Evolutionary conservation across 2,888 invertebrate species (phyloP), one percentile per base, ranked within the genome.

Genomic region (Argynnis bischoffii): DNA sequence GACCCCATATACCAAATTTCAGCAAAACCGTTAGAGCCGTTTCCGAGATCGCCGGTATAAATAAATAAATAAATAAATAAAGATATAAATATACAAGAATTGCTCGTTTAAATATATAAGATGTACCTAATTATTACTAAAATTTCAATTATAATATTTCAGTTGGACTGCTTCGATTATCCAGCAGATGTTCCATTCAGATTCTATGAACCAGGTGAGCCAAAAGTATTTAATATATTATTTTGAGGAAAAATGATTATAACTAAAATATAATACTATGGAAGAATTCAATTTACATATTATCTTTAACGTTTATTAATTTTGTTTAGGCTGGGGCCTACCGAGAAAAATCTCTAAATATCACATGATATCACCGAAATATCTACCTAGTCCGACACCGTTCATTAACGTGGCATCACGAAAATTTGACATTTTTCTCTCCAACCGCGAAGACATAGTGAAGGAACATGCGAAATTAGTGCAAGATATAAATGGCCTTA

Each of bases 381-480:
- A 72, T 53, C 60, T 71, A 8, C 31, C 72, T 8, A 55, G 55
- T 31, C 11, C 69, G 2, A 55, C 69, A 2, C 71, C 72, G 1
- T 61, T 26, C 47, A 57, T 66, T 1, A 59, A 66, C 14, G 31
- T 59, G 8, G 69, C 78, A 21, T 71, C 77, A 5, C 78, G 82
- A 2, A 78, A 81, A 50, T 71, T 81, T n/a, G 85, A 85, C 67
- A 71, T 77, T 13, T 67, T 80, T 26, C 70, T 82, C 13, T 79
- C 83, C 2, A 81, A 80, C 31, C 67, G 68, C 48, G 82, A 85
- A 26, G 88, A 88, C 48, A 82, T 89, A 3, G 82, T 88, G 8
- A 90, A 86, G 70, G 92, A 92, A 69, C 92, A 92, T 72, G 92
- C 92, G 0, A 91, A 92, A 75, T 79, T 92, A 26, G 92, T 92